A percentile compares a stretch with the other conserved stretches of the same genome.
Conservation (phyloP, 53 echinoderm and acorn worm species). For the Patiria pectinifera region DNA sequence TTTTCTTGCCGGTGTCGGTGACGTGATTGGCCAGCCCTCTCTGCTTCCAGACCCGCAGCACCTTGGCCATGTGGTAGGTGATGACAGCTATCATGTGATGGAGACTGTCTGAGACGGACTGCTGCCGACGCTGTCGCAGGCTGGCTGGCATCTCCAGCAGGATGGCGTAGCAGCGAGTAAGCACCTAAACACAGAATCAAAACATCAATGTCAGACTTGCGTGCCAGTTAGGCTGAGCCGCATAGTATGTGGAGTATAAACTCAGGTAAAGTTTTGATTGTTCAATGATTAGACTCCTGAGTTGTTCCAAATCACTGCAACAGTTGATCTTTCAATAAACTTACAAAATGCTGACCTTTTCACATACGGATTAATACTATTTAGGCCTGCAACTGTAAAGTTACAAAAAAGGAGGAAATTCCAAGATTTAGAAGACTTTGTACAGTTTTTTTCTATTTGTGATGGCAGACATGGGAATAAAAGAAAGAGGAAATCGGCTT, state of each 20-base stretch:
- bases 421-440: too few species aligned
- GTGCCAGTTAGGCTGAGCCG: not conserved
- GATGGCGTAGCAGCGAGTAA: constrained; percentile 93
- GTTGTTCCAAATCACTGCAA: too few species aligned
- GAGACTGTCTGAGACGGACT: constrained; percentile 87
- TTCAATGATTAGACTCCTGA: too few species aligned
- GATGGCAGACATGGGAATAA: too few species aligned
- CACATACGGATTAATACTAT: too few species aligned
- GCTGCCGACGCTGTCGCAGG: constrained; percentile 89
- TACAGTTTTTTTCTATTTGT: too few species aligned
- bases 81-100: constrained; percentile 97
- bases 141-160: constrained; percentile 88
- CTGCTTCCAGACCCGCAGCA: constrained; percentile 92
- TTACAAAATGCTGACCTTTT: too few species aligned
- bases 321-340: too few species aligned
- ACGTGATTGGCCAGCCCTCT: constrained; percentile 83
- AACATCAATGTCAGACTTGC: not conserved
- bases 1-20: constrained; percentile 92
- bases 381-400: too few species aligned
- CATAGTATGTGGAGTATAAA: not conserved
- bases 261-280: too few species aligned
- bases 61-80: constrained; percentile 96
- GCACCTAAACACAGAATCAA: constrained; percentile 64
- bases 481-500: too few species aligned
- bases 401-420: too few species aligned